Percentiles rank a stretch among this genome's conserved stretches.
These are phyloP conservation scores for Platyscapa corneri DNA, from an alignment of 1,140 invertebrate species.

Conservation along the genomic window DNA sequence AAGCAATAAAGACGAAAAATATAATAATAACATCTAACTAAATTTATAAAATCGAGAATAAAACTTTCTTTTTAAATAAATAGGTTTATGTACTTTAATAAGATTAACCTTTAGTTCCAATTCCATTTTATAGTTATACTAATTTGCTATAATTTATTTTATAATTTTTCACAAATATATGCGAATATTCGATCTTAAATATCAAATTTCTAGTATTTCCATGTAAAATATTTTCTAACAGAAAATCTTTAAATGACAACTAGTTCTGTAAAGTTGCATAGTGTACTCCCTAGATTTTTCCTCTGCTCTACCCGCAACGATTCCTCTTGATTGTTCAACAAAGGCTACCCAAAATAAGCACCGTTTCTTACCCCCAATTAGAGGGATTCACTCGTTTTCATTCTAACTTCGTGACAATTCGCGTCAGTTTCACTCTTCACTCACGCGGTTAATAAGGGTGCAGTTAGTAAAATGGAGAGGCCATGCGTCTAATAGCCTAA, in stretches of 20 bases:
- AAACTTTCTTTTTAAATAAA: too few relatives aligned
- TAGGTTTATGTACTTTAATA: too few relatives aligned
- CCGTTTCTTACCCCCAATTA: constrained; percentile 22
- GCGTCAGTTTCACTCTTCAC: constrained; percentile 46
- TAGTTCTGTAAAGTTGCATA: neutral
- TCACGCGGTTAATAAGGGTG: constrained; percentile 47
- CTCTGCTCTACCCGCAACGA: neutral
- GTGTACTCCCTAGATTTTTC: neutral
- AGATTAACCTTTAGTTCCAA: too few relatives aligned
- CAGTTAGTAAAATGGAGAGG: constrained; percentile 46
- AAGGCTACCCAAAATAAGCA: constrained; percentile 21
- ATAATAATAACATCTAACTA: too few relatives aligned
- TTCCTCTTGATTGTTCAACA: constrained; percentile 34
- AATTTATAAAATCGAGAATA: too few relatives aligned
- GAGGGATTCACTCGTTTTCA: constrained; percentile 24
- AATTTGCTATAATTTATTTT: too few relatives aligned
- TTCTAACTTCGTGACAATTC: constrained; percentile 26
- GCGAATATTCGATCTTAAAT: too few relatives aligned
- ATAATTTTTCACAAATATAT: too few relatives aligned
- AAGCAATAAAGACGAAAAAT: too few relatives aligned
- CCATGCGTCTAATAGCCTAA: constrained; percentile 44
- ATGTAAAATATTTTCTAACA: too few relatives aligned
- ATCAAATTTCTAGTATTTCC: too few relatives aligned
- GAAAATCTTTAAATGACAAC: neutral
- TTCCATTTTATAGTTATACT: too few relatives aligned